Evolutionary conservation across 2,113 vertebrate genomes (phyloP).

Genomic region (Podilymbus podiceps): DNA sequence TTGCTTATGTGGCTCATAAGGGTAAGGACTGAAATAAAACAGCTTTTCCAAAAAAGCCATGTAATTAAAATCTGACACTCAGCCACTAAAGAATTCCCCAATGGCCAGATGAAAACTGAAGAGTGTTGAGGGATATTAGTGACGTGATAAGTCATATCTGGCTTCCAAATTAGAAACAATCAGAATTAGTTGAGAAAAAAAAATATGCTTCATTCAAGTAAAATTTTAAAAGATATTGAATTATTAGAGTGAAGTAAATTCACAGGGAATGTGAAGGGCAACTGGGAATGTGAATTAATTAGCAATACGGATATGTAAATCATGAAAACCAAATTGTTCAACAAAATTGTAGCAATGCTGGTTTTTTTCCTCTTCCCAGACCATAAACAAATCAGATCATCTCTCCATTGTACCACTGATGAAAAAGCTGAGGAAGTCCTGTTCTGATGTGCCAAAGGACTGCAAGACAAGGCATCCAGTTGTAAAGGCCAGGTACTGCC

Average conservation of each 20-base stretch:
- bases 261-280: not conserved
- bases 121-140: not conserved
- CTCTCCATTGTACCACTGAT: not conserved
- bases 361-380: not conserved
- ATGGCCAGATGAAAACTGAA: not conserved
- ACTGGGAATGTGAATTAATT: not conserved
- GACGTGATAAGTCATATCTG: not conserved
- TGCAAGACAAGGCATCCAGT: not conserved
- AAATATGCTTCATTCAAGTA: not conserved
- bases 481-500: not conserved
- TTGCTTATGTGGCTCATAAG: not conserved
- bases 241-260: not conserved
- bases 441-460: not conserved
- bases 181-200: not conserved
- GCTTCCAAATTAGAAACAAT: not conserved
- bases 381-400: not conserved
- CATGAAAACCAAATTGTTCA: not conserved
- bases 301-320: not conserved
- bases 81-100: not conserved
- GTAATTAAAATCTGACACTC: not conserved
- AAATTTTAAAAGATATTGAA: not conserved
- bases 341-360: not conserved
- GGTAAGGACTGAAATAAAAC: not conserved
- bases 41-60: not conserved
- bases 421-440: not conserved